These are phyloP conservation scores for Mus pahari DNA, from an alignment of 2,113 vertebrate species.

Conservation along the genomic window DNA sequence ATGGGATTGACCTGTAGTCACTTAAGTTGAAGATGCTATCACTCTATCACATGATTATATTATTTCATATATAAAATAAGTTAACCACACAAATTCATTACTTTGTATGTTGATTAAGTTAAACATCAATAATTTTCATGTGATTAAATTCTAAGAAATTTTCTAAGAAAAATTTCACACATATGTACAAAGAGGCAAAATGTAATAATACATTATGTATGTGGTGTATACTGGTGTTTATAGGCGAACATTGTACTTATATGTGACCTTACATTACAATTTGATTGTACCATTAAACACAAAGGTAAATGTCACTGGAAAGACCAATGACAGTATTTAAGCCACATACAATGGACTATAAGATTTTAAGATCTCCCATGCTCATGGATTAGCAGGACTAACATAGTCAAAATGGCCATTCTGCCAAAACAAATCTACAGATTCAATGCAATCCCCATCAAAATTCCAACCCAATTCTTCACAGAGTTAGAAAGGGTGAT, in stretches of 20 bases:
- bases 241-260: background rate
- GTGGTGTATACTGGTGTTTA: background rate
- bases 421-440: too few relatives aligned
- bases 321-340: background rate
- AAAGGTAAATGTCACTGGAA: background rate
- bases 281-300: background rate
- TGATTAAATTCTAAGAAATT: background rate
- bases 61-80: slow-evolving; percentile 12
- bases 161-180: background rate
- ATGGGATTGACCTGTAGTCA: background rate
- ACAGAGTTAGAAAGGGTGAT: too few relatives aligned
- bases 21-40: slow-evolving; percentile 4
- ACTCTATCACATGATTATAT: background rate
- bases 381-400: too few relatives aligned
- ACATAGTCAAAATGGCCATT: too few relatives aligned
- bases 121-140: background rate
- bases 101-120: slow-evolving; percentile 41
- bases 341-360: background rate
- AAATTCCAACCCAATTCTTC: too few relatives aligned
- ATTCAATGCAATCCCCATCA: too few relatives aligned
- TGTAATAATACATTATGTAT: background rate
- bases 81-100: background rate
- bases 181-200: background rate
- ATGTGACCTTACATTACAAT: background rate
- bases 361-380: too few relatives aligned